phyloP scores from a whole-genome alignment of 2,797 vertebrate species.

The Gadopsis marmoratus region DNA sequence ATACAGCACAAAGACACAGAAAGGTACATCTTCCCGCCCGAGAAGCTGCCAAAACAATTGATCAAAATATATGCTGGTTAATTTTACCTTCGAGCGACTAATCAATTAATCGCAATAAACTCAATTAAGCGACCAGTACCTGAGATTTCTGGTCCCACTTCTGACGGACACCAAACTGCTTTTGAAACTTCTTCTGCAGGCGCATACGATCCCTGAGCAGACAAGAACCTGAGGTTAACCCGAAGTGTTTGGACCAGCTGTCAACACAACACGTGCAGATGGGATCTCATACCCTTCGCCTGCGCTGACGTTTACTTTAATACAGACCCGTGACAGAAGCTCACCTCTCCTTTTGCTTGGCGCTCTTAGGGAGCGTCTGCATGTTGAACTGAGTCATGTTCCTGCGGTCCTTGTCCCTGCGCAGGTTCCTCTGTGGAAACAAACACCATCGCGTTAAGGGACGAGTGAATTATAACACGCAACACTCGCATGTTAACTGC shows the following conservation, averaged over 20 bases:
- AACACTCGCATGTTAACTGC: too few relatives aligned
- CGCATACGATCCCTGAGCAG: slow-evolving; percentile 93
- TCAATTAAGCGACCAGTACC: slow-evolving; percentile 74
- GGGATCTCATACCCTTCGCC: too few relatives aligned
- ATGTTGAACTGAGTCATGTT: slow-evolving; percentile 97
- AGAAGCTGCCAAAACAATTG: not conserved
- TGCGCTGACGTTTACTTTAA: too few relatives aligned
- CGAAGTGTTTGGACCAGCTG: accelerated
- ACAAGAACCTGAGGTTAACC: not conserved
- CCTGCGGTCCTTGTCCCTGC: slow-evolving; percentile 96
- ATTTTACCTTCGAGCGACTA: too few relatives aligned
- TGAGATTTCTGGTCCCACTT: slow-evolving; percentile 99
- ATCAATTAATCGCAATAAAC: accelerated
- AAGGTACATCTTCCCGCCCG: not conserved
- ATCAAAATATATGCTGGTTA: too few relatives aligned
- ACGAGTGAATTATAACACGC: accelerated
- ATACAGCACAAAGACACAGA: not conserved
- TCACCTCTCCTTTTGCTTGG: slow-evolving; percentile 99
- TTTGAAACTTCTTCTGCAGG: slow-evolving; percentile 98
- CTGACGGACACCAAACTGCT: slow-evolving; percentile 98
- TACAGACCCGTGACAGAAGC: slow-evolving; percentile 4
- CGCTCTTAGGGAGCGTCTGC: slow-evolving; percentile 97
- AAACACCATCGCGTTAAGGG: not conserved
- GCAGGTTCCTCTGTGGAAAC: slow-evolving; percentile 91
- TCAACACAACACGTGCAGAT: too few relatives aligned